A percentile compares a stretch with the other conserved stretches of the same genome.
Evolutionary conservation across 2,888 invertebrate species (phyloP).

Genomic region (Mesoligia furuncula): DNA sequence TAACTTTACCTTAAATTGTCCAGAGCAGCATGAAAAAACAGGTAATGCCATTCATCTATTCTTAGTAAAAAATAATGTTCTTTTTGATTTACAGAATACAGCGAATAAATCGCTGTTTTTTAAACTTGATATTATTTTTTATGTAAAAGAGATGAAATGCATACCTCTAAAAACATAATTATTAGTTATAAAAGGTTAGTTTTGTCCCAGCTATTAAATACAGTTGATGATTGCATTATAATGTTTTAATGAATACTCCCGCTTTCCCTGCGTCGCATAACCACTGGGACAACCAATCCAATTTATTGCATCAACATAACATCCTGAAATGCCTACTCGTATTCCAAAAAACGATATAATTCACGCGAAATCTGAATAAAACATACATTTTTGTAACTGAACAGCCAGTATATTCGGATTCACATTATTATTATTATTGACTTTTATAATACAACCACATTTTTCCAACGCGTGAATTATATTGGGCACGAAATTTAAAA

Average conservation of each 20-base stretch:
- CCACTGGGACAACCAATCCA: constrained; percentile 11
- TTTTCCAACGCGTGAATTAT: constrained; percentile 36
- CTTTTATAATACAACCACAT: background rate
- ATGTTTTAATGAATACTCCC: background rate
- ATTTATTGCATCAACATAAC: background rate
- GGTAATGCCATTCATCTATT: constrained; percentile 4
- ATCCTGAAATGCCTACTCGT: constrained; percentile 52
- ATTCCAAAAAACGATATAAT: constrained; percentile 17
- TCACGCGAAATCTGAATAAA: constrained; percentile 2
- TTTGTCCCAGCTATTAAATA: constrained; percentile 12
- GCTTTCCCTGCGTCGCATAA: background rate
- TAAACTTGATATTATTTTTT: constrained; percentile 4
- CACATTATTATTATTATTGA: background rate
- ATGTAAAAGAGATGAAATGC: constrained; percentile 17
- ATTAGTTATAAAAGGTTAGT: constrained; percentile 24
- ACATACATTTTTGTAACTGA: background rate
- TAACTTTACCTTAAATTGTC: constrained; percentile 34
- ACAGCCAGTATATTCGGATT: background rate
- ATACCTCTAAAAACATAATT: background rate
- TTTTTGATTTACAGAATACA: background rate
- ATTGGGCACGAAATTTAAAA: constrained; percentile 13
- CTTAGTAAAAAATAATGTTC: background rate
- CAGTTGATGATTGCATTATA: background rate
- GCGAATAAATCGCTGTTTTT: background rate
- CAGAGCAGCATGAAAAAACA: constrained; percentile 35